Evolutionary conservation across 2,113 vertebrate species (phyloP).

Genomic region (Illadopsis cleaveri): DNA sequence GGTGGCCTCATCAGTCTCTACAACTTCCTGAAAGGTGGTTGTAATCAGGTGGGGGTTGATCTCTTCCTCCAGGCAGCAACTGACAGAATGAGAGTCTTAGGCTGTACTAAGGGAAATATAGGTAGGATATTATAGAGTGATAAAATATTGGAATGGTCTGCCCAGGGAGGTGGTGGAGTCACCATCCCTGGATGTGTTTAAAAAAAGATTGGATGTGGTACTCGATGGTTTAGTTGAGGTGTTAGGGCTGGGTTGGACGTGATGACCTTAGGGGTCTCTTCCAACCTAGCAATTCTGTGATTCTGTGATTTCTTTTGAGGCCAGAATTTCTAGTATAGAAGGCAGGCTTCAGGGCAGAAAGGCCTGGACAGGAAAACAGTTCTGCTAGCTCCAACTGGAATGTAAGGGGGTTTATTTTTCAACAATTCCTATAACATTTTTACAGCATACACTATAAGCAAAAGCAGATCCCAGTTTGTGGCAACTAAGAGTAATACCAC

Average conservation of each 20-base stretch:
- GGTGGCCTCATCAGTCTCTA: not conserved
- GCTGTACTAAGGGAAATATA: not conserved
- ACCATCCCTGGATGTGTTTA: not conserved
- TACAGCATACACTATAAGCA: not conserved
- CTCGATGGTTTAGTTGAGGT: not conserved
- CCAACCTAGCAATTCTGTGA: not conserved
- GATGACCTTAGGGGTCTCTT: not conserved
- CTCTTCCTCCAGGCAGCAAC: not conserved
- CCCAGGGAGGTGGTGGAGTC: not conserved
- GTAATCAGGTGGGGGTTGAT: not conserved
- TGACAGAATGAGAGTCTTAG: not conserved
- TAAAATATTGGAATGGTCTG: not conserved
- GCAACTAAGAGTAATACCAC: fast-evolving
- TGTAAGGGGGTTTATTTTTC: not conserved
- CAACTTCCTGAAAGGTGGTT: not conserved
- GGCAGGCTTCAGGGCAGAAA: not conserved
- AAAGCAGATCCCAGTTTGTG: not conserved
- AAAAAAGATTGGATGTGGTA: not conserved
- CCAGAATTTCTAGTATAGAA: too few relatives aligned
- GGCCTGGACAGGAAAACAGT: not conserved
- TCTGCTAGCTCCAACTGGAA: not conserved
- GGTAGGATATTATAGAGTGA: not conserved
- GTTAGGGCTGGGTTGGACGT: not conserved
- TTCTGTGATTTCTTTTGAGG: not conserved
- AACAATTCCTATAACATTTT: not conserved